Base-by-base conservation (phyloP, 1,140 invertebrate genomes). In the Eubasilissa regina region DNA sequence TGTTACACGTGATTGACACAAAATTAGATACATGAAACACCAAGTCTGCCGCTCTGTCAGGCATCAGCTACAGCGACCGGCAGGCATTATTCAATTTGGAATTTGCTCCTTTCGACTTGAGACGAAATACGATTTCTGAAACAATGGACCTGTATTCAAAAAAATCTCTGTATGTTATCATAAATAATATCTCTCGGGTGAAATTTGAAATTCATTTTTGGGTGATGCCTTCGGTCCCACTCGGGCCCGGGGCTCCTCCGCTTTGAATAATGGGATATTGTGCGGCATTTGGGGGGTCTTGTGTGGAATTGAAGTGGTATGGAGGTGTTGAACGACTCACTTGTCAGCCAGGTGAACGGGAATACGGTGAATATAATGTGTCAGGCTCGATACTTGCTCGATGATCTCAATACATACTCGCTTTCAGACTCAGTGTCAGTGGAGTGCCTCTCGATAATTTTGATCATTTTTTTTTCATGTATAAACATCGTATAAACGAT, bases 201-300 rank as follows among this genome's bases (percentile, higher is more conserved):
- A 64, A 64, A 13, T 64, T 64, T 43, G 19, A 43, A 64, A 64
- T 64, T 64, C 25, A 43, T 64, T 13, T 64, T 64, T 64, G 35
- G 11, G 60, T 25, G 60, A 64, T 64, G n/a, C 19, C 3, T 13
- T 35, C 19, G 25, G 25, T 35, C 25, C 6, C 8, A 25, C 9
- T 64, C 10, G n/a, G 12, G 60, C 60, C 35, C 35, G 60, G 35
- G 60, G 60, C 60, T 43, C n/a, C 35, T 64, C 35, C 35, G 35
- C 3, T 64, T 3, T 64, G 25, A 64, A 64, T 64, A 64, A 64
- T 64, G 25, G 60, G 9, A 35, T 35, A 64, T 64, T 64, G 60
- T 64, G 35, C 12, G 19, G 60, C 17, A 25, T 21, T 19, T 60
- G 56, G 15, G n/a, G 7, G 19, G 56, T 60, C 15, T 0, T 11